phyloP scores from a whole-genome alignment of 2,113 vertebrate species.

The Melozone crissalis region DNA sequence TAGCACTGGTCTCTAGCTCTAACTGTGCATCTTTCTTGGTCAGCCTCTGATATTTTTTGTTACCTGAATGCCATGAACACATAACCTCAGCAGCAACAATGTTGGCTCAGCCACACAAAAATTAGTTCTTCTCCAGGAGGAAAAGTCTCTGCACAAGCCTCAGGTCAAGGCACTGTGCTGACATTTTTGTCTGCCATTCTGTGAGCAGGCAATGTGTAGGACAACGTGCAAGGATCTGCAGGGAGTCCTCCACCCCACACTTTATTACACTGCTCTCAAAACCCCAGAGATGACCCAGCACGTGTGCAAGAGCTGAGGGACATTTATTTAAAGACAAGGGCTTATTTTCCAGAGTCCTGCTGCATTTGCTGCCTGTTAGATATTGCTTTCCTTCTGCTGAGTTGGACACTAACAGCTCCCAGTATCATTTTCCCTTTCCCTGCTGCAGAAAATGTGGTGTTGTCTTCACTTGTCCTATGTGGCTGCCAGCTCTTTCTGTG shows the following conservation, averaged over 20 bases:
- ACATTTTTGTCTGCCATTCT: rapidly evolving
- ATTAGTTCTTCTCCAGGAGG: background rate
- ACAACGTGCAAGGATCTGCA: background rate
- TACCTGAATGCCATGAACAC: background rate
- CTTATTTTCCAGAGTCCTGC: background rate
- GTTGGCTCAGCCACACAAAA: background rate
- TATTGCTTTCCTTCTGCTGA: background rate
- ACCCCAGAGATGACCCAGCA: background rate
- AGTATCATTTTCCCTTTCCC: background rate
- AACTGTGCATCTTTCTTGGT: background rate
- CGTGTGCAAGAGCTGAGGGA: rapidly evolving
- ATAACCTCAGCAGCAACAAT: background rate
- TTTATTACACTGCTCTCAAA: background rate
- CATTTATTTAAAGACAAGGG: background rate
- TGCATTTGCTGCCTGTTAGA: background rate
- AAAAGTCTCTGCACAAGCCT: background rate
- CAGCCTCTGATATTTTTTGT: background rate
- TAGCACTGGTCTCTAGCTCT: background rate
- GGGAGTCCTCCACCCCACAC: background rate
- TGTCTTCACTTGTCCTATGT: rapidly evolving
- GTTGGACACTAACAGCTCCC: background rate
- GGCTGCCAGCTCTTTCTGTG: background rate
- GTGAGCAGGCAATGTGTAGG: background rate
- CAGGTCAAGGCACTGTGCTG: background rate
- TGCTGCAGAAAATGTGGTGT: background rate